phyloP scores from a whole-genome alignment of 2,797 vertebrate species.

The Scyliorhinus canicula region DNA sequence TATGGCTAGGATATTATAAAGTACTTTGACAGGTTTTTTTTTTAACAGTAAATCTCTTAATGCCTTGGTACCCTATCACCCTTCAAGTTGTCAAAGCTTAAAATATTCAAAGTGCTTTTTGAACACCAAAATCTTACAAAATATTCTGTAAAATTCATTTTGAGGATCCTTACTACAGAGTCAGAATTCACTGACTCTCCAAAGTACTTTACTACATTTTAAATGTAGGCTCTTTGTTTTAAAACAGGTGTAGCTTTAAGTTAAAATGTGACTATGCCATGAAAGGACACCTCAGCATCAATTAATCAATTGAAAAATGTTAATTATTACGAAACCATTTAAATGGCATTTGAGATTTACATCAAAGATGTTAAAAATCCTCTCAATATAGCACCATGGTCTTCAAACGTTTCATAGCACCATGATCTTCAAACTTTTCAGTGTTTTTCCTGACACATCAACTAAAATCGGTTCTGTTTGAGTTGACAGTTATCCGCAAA shows the following conservation, averaged over 20 bases:
- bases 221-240: constrained; percentile 57
- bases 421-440: constrained; percentile 72
- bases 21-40: constrained; percentile 57
- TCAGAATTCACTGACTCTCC: constrained; percentile 58
- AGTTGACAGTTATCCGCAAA: constrained; percentile 18
- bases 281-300: constrained; percentile 49
- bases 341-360: constrained; percentile 36
- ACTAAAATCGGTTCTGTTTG: constrained; percentile 45
- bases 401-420: constrained; percentile 72
- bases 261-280: constrained; percentile 41
- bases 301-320: constrained; percentile 22
- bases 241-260: constrained; percentile 50
- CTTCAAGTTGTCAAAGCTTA: constrained; percentile 63
- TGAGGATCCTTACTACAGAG: constrained; percentile 57
- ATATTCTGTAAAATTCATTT: constrained; percentile 51
- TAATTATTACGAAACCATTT: constrained; percentile 34
- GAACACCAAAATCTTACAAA: constrained; percentile 66
- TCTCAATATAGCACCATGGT: constrained; percentile 35
- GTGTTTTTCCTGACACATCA: constrained; percentile 69
- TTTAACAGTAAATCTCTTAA: constrained; percentile 59
- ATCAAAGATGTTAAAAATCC: constrained; percentile 35
- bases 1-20: constrained; percentile 54
- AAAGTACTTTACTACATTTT: constrained; percentile 55
- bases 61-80: constrained; percentile 61
- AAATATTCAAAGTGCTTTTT: constrained; percentile 73